phyloP scores from a whole-genome alignment of 2,797 vertebrate species.

The Sebastes miniatus region DNA sequence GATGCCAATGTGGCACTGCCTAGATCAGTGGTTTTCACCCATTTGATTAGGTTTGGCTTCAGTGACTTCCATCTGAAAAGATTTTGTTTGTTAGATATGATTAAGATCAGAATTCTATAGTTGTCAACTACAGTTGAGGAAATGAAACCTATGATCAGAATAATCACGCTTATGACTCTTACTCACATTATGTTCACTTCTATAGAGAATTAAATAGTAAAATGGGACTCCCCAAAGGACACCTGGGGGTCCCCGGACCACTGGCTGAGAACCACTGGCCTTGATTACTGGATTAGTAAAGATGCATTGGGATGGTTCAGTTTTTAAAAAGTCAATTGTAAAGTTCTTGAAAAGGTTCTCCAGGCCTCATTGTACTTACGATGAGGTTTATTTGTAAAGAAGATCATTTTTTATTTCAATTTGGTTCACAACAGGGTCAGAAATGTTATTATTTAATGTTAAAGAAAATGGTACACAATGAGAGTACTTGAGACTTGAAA shows the following conservation, averaged over 20 bases:
- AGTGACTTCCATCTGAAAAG: too few species aligned
- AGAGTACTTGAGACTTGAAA: neutral
- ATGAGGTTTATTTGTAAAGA: neutral
- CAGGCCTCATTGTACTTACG: neutral
- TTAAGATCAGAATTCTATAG: too few species aligned
- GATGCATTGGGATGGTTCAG: neutral
- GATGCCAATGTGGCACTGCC: neutral
- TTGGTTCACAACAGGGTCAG: neutral
- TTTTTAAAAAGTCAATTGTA: neutral
- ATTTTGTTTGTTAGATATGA: too few species aligned
- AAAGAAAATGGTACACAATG: neutral
- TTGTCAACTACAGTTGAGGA: too few species aligned
- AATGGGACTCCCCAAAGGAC: too few species aligned
- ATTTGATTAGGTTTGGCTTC: too few species aligned
- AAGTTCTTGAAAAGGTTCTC: neutral
- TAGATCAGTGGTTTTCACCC: neutral
- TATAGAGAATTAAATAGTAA: too few species aligned
- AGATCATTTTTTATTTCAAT: neutral
- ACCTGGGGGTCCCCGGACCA: too few species aligned
- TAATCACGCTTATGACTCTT: too few species aligned
- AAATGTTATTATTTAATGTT: neutral
- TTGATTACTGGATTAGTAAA: neutral
- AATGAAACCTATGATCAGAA: too few species aligned
- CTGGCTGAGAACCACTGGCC: too few species aligned
- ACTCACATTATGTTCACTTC: too few species aligned